Evolutionary conservation across 2,888 invertebrate genomes (phyloP).

Genomic region (Malthinus seriepunctatus): DNA sequence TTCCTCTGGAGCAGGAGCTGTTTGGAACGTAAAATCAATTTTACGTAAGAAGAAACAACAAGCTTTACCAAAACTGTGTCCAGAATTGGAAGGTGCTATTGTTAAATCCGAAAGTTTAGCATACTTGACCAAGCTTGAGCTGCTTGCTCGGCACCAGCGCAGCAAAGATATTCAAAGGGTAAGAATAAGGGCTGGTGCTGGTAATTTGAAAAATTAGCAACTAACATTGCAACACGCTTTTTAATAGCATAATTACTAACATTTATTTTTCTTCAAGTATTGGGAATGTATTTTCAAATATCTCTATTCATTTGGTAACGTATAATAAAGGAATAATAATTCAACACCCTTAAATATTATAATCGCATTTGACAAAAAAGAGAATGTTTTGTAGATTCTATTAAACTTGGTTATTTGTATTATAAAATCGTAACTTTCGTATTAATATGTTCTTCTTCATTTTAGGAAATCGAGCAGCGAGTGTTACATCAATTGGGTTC

Average conservation of each 20-base stretch:
- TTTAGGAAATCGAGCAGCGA: constrained; percentile 56
- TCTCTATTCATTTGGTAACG: not conserved
- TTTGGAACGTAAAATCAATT: constrained; percentile 50
- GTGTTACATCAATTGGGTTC: constrained; percentile 54
- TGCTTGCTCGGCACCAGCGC: constrained; percentile 57
- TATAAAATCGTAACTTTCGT: not conserved
- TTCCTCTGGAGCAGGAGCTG: constrained; percentile 29
- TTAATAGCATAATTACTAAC: constrained; percentile 10
- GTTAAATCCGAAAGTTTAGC: constrained; percentile 59
- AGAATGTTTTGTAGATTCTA: not conserved
- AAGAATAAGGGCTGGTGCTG: constrained; percentile 40
- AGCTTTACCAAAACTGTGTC: constrained; percentile 50
- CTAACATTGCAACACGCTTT: constrained; percentile 15
- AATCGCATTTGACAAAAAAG: too few species aligned
- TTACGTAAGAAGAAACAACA: constrained; percentile 50
- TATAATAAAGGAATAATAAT: not conserved
- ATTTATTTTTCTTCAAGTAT: not conserved
- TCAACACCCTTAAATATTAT: too few species aligned
- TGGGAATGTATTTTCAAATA: not conserved
- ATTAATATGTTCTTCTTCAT: constrained; percentile 14
- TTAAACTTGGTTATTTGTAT: not conserved
- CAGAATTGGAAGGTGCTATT: constrained; percentile 57
- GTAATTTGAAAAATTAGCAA: constrained; percentile 19
- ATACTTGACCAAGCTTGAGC: constrained; percentile 56
- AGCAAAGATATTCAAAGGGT: constrained; percentile 59